Base-by-base conservation (phyloP, 2,888 invertebrate species). In the Plebejus argus region DNA sequence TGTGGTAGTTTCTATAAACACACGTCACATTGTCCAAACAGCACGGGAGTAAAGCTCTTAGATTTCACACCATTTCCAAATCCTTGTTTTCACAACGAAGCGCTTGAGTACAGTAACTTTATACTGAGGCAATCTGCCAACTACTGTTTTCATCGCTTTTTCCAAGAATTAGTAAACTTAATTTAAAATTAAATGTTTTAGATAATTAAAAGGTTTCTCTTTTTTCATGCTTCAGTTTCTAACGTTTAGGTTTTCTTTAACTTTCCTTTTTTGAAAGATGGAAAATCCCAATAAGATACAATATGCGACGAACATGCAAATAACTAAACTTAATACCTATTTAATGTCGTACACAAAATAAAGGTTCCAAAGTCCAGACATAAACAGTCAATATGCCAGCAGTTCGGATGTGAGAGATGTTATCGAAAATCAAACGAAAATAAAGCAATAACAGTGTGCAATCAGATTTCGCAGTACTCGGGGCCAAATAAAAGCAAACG, bases 51-150 rank as follows among this genome's bases (percentile, higher is more conserved):
- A 92, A 90, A 93, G 91, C 83, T 83, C 78, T 93, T 89, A 79
- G 79, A 85, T 92, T 92, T 83, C 91, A 85, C 85, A 91, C 91
- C 92, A 92, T 93, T 94, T 93, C 91, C 89, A 92, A 93, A 93
- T 90, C 90, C 89, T 87, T 94, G 92, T 94, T 93, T 92, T 93
- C 88, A 84, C 90, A 93, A 86, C 89, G 82, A 89, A 90, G 89
- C 90, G 90, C 91, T 86, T 93, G 92, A 90, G 90, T 88, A 89
- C 87, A 88, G 93, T 88, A 93, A 93, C 86, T 84, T 83, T 85
- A 93, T 85, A 89, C 87, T 83, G 79, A 90, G 90, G 92, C 90
- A 85, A 82, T 82, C 85, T 89, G 93, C 92, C 93, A 92, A 90
- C 28, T 77, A 53, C 58, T 20, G 53, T 70, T 70, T 58, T 61